Evolutionary conservation across 1,140 invertebrate genomes (phyloP), one percentile per base, ranked within the genome.

Genomic region (Drosophila varians): DNA sequence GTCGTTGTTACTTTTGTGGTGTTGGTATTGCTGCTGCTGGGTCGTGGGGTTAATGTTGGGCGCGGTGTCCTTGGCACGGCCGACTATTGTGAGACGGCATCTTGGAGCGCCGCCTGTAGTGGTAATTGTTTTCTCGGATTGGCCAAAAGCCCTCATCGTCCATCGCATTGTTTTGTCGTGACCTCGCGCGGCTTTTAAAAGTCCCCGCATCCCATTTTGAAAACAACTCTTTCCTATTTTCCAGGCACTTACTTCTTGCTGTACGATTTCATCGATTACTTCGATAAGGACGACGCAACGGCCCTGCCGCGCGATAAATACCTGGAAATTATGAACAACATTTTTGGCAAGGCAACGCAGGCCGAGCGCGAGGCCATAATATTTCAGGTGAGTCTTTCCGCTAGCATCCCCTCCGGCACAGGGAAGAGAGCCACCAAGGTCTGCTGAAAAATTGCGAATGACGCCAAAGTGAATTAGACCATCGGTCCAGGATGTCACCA

Each of bases 211-310:
- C 31, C 21, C 4, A 6, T 4, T n/a, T 19, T 16, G 7, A 51
- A 14, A 40, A 31, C 28, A 31, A 31, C 3, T 23, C 40, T 42
- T 47, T 26, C 14, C 92, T 91, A 16, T 14, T 48, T 93, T 93
- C 26, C 94, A 97, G 96, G 96, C 68, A 97, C 96, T 1, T 97
- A 97, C 92, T 97, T 97, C 91, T 94, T 98, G 77, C 93, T 98
- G 25, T 98, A 98, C 93, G 96, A 97, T 91, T 98, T 97, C 91
- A 95, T 97, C 75, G 96, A 96, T 90, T 96, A 96, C 91, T 97
- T 98, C 77, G 95, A 97, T 90, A 97, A 96, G 90, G 96, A 97
- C 90, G 94, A 94, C 26, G 94, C 96, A 1, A 97, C 94, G 86
- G 94, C 94, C 74, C 91, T 98, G 64, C 94, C 95, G 61, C 92